These are phyloP conservation scores for Sphecodes monilicornis DNA, from an alignment of 2,888 invertebrate genomes.

Conservation along the genomic window DNA sequence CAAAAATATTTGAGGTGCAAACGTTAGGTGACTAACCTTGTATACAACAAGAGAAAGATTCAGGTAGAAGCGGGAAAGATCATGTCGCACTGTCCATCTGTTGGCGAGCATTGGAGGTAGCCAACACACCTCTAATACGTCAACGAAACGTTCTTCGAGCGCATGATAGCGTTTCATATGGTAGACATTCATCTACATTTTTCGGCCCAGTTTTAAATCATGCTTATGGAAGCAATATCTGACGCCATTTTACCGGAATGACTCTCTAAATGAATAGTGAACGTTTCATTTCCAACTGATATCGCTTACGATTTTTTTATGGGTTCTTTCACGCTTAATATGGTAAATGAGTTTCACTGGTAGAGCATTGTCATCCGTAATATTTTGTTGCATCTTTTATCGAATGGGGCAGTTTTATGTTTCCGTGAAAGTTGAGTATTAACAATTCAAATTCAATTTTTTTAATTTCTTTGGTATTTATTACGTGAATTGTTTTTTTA, in stretches of 20 bases:
- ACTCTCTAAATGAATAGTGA: background rate
- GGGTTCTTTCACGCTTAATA: background rate
- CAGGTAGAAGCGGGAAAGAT: too few species aligned
- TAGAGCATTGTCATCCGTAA: too few species aligned
- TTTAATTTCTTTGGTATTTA: background rate
- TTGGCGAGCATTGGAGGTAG: too few species aligned
- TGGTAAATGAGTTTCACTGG: background rate
- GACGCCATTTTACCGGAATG: background rate
- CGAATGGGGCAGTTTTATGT: background rate
- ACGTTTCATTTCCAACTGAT: background rate
- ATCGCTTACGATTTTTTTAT: background rate
- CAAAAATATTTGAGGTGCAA: too few species aligned
- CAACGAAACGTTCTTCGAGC: background rate
- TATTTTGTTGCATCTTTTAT: background rate
- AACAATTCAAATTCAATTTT: background rate
- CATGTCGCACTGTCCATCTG: too few species aligned
- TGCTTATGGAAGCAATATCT: conserved; percentile 11
- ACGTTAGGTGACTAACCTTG: too few species aligned
- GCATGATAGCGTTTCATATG: background rate
- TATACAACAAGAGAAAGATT: too few species aligned
- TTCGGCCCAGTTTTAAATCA: conserved; percentile 17
- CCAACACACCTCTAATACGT: too few species aligned
- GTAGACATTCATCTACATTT: conserved; percentile 9
- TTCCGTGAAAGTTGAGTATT: background rate
- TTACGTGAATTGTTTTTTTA: background rate